Conservation (phyloP, 1,140 invertebrate genomes). For the Micrasema longulum region DNA sequence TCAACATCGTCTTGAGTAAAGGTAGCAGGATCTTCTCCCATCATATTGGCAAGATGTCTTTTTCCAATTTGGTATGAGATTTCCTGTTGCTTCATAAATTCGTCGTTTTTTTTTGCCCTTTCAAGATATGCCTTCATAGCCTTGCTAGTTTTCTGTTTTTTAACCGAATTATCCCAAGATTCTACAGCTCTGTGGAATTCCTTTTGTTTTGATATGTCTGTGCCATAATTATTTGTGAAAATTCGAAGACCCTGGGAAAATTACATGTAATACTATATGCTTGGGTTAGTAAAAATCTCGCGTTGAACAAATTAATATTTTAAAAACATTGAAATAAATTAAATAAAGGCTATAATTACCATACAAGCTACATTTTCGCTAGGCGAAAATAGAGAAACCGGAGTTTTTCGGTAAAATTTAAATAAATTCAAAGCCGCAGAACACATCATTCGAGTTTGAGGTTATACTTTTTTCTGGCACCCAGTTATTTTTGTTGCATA, state of each 20-base stretch:
- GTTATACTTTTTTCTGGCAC: no score
- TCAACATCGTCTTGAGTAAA: slow-evolving; percentile 91
- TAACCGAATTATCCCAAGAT: slow-evolving; percentile 51
- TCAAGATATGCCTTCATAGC: slow-evolving; percentile 91
- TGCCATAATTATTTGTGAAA: slow-evolving; percentile 25
- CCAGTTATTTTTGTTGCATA: no score
- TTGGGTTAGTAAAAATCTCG: no score
- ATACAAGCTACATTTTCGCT: slow-evolving; percentile 3
- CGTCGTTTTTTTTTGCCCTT: slow-evolving; percentile 82
- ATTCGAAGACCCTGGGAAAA: no score
- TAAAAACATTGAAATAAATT: no score
- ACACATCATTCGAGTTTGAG: no score
- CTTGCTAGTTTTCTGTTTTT: slow-evolving; percentile 79
- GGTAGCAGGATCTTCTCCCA: slow-evolving; percentile 90
- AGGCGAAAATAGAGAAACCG: not conserved
- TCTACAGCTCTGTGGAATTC: slow-evolving; percentile 43
- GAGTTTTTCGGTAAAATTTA: slow-evolving; percentile 6
- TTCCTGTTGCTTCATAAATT: slow-evolving; percentile 86
- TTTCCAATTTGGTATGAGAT: slow-evolving; percentile 91
- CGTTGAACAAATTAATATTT: no score
- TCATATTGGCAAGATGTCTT: slow-evolving; percentile 97
- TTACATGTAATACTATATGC: not conserved
- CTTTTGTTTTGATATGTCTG: slow-evolving; percentile 38
- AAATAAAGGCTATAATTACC: no score
- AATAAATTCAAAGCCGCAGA: slow-evolving; percentile 13